Conservation (phyloP, 1,140 invertebrate species). For the Papilio xuthus region DNA sequence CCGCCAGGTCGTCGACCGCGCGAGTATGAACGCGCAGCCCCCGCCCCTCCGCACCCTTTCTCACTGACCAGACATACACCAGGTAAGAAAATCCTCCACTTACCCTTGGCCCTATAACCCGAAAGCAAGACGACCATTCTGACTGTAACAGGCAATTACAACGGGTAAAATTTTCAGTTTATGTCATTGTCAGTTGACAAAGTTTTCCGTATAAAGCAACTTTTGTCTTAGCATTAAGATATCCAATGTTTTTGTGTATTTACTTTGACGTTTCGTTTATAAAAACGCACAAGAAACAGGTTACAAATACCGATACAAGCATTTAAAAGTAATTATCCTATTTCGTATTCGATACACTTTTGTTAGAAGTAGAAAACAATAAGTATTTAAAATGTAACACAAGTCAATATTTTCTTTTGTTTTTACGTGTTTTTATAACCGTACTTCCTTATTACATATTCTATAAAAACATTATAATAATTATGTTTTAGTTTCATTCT, state of each 20-base stretch:
- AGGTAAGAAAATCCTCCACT: conserved; percentile 52
- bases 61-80: conserved; percentile 57
- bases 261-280: not conserved
- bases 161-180: not conserved
- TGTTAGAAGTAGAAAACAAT: conserved; percentile 15
- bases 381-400: not conserved
- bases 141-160: not conserved
- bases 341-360: not conserved
- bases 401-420: not conserved
- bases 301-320: conserved; percentile 14
- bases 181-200: not conserved
- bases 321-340: conserved; percentile 24
- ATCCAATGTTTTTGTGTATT: not conserved
- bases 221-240: not conserved
- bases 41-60: conserved; percentile 46
- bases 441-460: not conserved
- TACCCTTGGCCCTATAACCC: conserved; percentile 9
- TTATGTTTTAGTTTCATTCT: not conserved
- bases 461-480: not conserved
- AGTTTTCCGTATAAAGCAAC: conserved; percentile 1
- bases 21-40: conserved; percentile 67
- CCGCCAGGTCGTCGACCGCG: conserved; percentile 70
- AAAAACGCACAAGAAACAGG: conserved; percentile 1
- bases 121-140: not conserved
- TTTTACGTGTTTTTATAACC: not conserved